These are phyloP conservation scores for Drosophila subsilvestris DNA, from an alignment of 2,888 invertebrate species.

Conservation along the genomic window DNA sequence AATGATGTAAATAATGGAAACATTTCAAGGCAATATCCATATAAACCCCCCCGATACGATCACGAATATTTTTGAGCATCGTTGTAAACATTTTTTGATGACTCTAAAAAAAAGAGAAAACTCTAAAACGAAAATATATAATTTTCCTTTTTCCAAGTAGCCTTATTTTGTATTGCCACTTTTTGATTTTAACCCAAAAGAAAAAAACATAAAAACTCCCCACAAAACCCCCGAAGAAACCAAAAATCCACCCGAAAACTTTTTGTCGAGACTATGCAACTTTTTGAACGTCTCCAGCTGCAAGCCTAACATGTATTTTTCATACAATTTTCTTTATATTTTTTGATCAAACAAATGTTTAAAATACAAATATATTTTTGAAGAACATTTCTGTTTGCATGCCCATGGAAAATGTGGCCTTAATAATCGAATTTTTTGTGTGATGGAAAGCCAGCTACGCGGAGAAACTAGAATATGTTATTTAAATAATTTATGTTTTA, in stretches of 20 bases:
- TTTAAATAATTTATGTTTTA: conserved; percentile 56
- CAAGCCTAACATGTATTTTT: conserved; percentile 28
- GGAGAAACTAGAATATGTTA: conserved; percentile 34
- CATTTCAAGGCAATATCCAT: conserved; percentile 16
- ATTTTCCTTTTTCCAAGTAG: conserved; percentile 37
- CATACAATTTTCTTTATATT: conserved; percentile 8
- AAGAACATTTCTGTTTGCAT: conserved; percentile 38
- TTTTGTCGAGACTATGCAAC: conserved; percentile 74
- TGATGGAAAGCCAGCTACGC: not conserved
- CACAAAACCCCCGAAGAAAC: conserved; percentile 20
- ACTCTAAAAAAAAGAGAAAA: conserved; percentile 25
- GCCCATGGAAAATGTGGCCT: conserved; percentile 37
- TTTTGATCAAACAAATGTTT: conserved; percentile 31
- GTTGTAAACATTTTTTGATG: conserved; percentile 77
- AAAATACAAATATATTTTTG: conserved; percentile 15
- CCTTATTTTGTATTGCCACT: conserved; percentile 51
- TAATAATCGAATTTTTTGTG: not conserved
- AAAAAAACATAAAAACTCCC: not conserved
- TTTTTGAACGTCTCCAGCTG: conserved; percentile 75
- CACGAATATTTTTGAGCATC: conserved; percentile 85
- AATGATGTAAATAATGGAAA: conserved; percentile 37
- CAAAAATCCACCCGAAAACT: conserved; percentile 28
- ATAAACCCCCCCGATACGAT: conserved; percentile 65
- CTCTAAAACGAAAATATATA: conserved; percentile 32
- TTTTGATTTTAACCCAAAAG: conserved; percentile 37